Evolutionary conservation across 2,113 vertebrate genomes (phyloP).

Genomic region (Monopterus albus): DNA sequence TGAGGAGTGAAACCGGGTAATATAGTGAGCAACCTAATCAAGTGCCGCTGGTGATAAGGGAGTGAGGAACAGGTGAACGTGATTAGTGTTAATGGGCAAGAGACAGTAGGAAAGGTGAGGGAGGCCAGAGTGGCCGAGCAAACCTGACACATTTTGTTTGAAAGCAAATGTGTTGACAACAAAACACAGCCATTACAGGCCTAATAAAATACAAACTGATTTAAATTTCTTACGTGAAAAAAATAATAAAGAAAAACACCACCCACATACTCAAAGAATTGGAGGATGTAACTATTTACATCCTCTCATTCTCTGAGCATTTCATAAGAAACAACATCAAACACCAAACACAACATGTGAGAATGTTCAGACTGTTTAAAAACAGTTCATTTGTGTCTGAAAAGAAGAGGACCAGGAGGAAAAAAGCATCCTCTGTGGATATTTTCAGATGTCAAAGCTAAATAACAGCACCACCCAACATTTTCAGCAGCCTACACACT

Average conservation of each 20-base stretch:
- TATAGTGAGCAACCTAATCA: too few species aligned
- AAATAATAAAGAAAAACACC: constrained; percentile 14
- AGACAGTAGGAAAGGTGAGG: too few species aligned
- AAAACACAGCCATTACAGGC: constrained; percentile 53
- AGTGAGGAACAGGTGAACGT: too few species aligned
- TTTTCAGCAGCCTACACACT: constrained; percentile 19
- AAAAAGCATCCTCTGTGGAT: constrained; percentile 35
- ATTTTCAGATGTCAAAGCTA: constrained; percentile 42
- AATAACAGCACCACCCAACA: constrained; percentile 14
- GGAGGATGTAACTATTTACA: constrained; percentile 17
- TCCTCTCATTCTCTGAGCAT: constrained; percentile 37
- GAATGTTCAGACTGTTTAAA: constrained; percentile 54
- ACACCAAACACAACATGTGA: constrained; percentile 64
- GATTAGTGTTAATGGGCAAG: too few species aligned
- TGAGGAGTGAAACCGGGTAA: too few species aligned
- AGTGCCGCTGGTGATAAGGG: too few species aligned
- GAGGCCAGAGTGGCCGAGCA: too few species aligned
- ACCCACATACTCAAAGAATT: too few species aligned
- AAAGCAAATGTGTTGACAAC: constrained; percentile 51
- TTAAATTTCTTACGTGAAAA: constrained; percentile 25
- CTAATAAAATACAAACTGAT: constrained; percentile 43
- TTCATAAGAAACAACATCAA: constrained; percentile 59
- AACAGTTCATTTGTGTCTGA: constrained; percentile 38
- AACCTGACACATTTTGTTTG: too few species aligned
- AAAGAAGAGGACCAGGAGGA: constrained; percentile 43